Evolutionary conservation across 2,797 vertebrate genomes (phyloP).

Genomic region (Thamnophis elegans): DNA sequence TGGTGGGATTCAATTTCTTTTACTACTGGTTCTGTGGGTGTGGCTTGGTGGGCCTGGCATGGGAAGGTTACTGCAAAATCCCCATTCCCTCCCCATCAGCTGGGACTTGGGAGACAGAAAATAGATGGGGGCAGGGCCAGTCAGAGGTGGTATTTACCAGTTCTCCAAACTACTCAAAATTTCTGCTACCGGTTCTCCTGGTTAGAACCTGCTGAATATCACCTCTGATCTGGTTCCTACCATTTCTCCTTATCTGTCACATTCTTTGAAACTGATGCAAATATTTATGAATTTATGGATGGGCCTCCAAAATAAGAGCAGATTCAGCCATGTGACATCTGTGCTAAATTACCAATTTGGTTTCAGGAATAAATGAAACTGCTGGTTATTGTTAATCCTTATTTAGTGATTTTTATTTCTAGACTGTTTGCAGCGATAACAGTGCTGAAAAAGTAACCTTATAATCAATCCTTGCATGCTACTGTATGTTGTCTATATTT

Average conservation of each 20-base stretch:
- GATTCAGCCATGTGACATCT: not conserved
- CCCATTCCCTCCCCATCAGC: too few species aligned
- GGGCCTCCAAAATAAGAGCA: not conserved
- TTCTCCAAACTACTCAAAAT: too few species aligned
- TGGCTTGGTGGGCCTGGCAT: too few species aligned
- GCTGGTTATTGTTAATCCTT: not conserved
- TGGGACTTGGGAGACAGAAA: too few species aligned
- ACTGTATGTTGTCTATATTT: not conserved
- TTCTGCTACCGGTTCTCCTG: too few species aligned
- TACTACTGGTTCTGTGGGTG: too few species aligned
- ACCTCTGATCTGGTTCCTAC: not conserved
- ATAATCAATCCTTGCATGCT: not conserved
- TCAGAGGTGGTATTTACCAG: too few species aligned
- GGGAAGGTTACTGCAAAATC: too few species aligned
- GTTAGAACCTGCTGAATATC: too few species aligned
- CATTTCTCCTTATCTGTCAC: not conserved
- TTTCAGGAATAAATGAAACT: not conserved
- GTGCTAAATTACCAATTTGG: not conserved
- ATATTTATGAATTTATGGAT: not conserved
- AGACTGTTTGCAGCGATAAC: not conserved
- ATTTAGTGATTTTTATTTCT: not conserved
- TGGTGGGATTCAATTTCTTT: too few species aligned
- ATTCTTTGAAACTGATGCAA: not conserved
- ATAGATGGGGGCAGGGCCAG: too few species aligned
- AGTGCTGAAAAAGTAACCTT: not conserved